Evolutionary conservation across 2,888 invertebrate species (phyloP).

Genomic region (Coleophora flavipennella): DNA sequence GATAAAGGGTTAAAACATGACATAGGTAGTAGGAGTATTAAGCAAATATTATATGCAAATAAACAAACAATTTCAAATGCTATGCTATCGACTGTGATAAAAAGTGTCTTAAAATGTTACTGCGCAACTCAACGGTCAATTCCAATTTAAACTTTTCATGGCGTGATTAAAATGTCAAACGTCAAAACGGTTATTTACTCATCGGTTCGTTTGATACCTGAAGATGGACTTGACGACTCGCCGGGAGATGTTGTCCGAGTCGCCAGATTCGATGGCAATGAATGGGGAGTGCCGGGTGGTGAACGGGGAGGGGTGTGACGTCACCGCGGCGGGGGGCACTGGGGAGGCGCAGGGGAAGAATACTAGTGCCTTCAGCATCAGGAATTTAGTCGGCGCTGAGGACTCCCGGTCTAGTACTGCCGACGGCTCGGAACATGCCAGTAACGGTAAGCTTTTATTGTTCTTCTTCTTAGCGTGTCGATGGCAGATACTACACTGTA

Average conservation of each 20-base stretch:
- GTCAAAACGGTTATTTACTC: constrained; percentile 10
- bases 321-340: constrained; percentile 34
- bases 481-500: too few species aligned
- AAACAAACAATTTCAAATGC: constrained; percentile 19
- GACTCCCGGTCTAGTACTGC: constrained; percentile 33
- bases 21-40: too few species aligned
- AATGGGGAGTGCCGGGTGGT: constrained; percentile 47
- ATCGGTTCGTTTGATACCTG: constrained; percentile 21
- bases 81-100: background rate
- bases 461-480: too few species aligned
- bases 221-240: constrained; percentile 68
- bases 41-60: too few species aligned
- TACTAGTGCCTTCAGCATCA: constrained; percentile 55
- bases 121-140: constrained; percentile 8
- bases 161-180: constrained; percentile 19
- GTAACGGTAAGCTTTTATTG: constrained; percentile 41
- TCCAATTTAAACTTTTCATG: constrained; percentile 7
- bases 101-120: background rate
- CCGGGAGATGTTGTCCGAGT: constrained; percentile 43
- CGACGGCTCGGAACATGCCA: constrained; percentile 40
- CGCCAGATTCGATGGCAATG: constrained; percentile 15
- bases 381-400: constrained; percentile 55
- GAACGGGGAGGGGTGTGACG: constrained; percentile 48
- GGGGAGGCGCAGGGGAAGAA: constrained; percentile 43
- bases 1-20: too few species aligned